These are phyloP conservation scores for Porites divaricata DNA, from an alignment of 92 coral and sea anemone genomes.

Conservation along the genomic window DNA sequence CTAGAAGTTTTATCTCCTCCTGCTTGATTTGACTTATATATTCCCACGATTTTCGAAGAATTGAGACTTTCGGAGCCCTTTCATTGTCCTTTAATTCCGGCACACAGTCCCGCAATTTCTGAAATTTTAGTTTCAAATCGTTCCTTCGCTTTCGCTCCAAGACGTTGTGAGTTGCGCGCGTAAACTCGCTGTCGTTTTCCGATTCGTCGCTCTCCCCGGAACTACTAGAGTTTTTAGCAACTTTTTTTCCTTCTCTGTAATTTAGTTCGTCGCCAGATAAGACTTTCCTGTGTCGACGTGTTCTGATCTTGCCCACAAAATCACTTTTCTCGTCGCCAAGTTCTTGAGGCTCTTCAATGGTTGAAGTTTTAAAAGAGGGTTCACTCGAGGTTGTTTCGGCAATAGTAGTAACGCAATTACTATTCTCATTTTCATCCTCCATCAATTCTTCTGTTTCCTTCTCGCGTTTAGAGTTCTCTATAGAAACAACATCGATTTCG, in stretches of 20 bases:
- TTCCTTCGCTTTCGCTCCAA: constrained; percentile 95
- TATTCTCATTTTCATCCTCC: constrained; percentile 35
- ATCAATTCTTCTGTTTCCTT: constrained; percentile 37
- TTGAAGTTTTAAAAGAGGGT: constrained; percentile 56
- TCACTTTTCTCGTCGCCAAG: constrained; percentile 69
- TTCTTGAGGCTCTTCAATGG: constrained; percentile 51
- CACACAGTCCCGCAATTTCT: constrained; percentile 94
- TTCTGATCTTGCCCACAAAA: constrained; percentile 82
- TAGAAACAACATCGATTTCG: constrained; percentile 96
- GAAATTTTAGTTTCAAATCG: constrained; percentile 94
- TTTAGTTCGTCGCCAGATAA: constrained; percentile 59
- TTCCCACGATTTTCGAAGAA: constrained; percentile 92
- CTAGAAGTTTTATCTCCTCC: constrained; percentile 75
- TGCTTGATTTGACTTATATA: constrained; percentile 75
- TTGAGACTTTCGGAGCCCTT: constrained; percentile 94
- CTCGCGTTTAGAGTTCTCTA: constrained; percentile 87
- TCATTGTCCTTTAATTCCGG: constrained; percentile 97
- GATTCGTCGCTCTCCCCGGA: constrained; percentile 96
- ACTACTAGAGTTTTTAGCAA: constrained; percentile 59
- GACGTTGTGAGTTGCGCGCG: constrained; percentile 97
- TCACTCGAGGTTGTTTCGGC: constrained; percentile 41
- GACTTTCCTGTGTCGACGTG: constrained; percentile 70
- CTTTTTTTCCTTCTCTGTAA: constrained; percentile 67
- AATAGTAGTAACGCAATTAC: constrained; percentile 19
- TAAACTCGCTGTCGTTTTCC: constrained; percentile 92